These are phyloP conservation scores for Leucoraja ocellata DNA, from an alignment of 2,797 vertebrate species.

Conservation along the genomic window DNA sequence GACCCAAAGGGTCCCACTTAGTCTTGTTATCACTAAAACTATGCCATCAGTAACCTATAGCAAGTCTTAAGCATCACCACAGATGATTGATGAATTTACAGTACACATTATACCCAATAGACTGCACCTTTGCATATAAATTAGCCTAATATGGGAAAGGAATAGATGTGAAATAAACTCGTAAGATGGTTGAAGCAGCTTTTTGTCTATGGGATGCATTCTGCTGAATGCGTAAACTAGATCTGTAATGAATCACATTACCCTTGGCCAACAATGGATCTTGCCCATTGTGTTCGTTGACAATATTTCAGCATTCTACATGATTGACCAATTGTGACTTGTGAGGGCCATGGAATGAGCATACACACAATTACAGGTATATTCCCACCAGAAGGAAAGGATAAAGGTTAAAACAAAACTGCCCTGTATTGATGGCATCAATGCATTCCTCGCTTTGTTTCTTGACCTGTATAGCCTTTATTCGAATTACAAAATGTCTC, in stretches of 20 bases:
- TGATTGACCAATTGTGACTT: neutral
- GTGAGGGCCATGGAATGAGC: neutral
- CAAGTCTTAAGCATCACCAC: neutral
- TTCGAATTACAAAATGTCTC: too few species aligned
- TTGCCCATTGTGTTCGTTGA: neutral
- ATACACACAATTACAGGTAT: neutral
- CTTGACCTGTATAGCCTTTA: too few species aligned
- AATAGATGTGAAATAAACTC: neutral
- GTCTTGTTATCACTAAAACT: neutral
- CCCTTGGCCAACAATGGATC: neutral
- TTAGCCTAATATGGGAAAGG: neutral
- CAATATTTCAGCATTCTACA: neutral
- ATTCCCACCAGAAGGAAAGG: neutral
- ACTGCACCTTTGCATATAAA: neutral
- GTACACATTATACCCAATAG: too few species aligned
- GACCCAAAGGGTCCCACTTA: too few species aligned
- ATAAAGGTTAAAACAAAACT: neutral
- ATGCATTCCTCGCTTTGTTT: neutral
- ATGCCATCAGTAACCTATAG: neutral
- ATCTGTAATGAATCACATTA: neutral
- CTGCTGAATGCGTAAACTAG: neutral
- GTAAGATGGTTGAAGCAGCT: neutral
- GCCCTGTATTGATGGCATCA: neutral
- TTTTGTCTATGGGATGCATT: neutral
- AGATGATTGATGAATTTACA: neutral